phyloP scores from a whole-genome alignment of 2,797 vertebrate genomes.

The Australoheros facetus region DNA sequence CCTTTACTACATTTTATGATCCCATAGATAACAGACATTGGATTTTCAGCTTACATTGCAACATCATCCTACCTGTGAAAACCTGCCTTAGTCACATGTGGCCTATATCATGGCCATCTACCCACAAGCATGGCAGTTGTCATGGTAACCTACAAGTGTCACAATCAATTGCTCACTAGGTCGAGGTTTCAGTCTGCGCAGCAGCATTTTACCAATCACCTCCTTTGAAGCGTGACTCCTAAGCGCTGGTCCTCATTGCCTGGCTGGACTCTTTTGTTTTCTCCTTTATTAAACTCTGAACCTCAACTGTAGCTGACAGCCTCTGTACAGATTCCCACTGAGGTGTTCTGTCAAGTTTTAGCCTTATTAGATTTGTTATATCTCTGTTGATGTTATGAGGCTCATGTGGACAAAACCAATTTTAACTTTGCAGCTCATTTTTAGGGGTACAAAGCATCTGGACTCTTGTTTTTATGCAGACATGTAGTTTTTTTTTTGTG shows the following conservation, averaged over 20 bases:
- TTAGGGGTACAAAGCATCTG: not conserved
- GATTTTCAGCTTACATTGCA: conserved; percentile 31
- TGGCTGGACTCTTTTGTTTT: conserved; percentile 51
- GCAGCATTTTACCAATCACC: conserved; percentile 65
- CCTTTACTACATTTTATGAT: conserved; percentile 27
- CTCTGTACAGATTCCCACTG: conserved; percentile 13
- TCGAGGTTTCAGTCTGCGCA: conserved; percentile 54
- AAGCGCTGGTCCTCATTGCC: conserved; percentile 61
- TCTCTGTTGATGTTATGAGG: conserved; percentile 20
- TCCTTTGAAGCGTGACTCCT: conserved; percentile 72
- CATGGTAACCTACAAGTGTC: conserved; percentile 73
- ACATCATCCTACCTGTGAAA: conserved; percentile 41
- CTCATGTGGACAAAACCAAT: conserved; percentile 6
- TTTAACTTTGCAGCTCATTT: conserved; percentile 1
- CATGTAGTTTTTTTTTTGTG: not conserved
- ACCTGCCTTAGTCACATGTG: conserved; percentile 41
- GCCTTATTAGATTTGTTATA: conserved; percentile 30
- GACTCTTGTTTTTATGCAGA: not conserved
- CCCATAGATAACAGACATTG: conserved; percentile 11
- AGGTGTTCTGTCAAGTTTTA: conserved; percentile 25
- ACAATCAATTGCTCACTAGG: conserved; percentile 71
- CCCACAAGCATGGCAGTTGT: conserved; percentile 65
- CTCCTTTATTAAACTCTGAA: conserved; percentile 50
- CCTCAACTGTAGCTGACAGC: conserved; percentile 34
- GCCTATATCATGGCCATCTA: conserved; percentile 32